Percentiles rank a stretch among this genome's conserved stretches.
phyloP scores from a whole-genome alignment of 1,140 invertebrate species.

The Sesamia nonagrioides region DNA sequence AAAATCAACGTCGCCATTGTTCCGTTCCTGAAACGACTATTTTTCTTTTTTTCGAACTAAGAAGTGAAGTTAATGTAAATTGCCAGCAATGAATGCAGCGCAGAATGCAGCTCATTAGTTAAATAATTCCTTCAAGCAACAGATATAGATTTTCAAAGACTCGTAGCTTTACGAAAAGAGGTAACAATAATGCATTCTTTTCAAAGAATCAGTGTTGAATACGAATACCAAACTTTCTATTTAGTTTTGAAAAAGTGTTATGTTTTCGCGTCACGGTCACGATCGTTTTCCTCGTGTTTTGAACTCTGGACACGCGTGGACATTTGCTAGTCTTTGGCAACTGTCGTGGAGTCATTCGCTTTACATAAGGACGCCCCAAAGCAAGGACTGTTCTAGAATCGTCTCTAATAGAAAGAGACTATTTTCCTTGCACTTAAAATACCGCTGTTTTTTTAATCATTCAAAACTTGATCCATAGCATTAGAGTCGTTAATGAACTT shows the following conservation, averaged over 20 bases:
- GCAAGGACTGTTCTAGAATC: slow-evolving; percentile 21
- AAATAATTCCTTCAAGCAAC: slow-evolving; percentile 10
- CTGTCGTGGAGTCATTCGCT: slow-evolving; percentile 49
- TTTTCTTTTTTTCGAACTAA: not conserved
- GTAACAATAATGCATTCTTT: slow-evolving; percentile 12
- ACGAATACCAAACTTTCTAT: slow-evolving; percentile 62
- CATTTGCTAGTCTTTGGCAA: slow-evolving; percentile 56
- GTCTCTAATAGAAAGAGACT: not conserved
- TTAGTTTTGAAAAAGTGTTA: slow-evolving; percentile 60
- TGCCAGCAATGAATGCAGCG: not conserved
- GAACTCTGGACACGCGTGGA: slow-evolving; percentile 59
- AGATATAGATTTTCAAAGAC: not conserved
- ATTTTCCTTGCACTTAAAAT: slow-evolving; percentile 1
- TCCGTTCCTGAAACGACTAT: slow-evolving; percentile 42
- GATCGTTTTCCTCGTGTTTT: slow-evolving; percentile 55
- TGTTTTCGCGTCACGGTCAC: slow-evolving; percentile 65
- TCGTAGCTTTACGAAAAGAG: slow-evolving; percentile 31
- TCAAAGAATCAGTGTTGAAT: slow-evolving; percentile 48
- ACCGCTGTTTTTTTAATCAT: not conserved
- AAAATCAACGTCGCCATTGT: slow-evolving; percentile 54
- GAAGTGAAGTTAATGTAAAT: not conserved
- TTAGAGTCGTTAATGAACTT: slow-evolving; percentile 30
- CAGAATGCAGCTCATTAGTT: slow-evolving; percentile 20
- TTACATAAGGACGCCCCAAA: slow-evolving; percentile 65
- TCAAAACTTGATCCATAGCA: slow-evolving; percentile 5